Conservation (phyloP, 2,888 invertebrate species). For the Zygogramma bicolorata region DNA sequence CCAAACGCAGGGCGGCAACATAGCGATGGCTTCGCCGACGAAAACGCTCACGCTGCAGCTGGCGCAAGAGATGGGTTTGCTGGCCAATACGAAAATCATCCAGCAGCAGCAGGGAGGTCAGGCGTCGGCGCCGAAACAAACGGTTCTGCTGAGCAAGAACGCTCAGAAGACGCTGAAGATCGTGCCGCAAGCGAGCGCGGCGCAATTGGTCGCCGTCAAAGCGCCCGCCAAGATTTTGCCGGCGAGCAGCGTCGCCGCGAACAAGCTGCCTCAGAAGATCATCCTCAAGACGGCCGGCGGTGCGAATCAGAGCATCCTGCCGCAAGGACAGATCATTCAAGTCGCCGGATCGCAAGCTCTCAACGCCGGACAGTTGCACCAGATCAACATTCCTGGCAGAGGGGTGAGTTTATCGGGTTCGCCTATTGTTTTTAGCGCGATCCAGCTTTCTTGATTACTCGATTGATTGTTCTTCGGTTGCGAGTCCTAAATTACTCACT, state of each 20-base stretch:
- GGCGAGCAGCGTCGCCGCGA: conserved; percentile 70
- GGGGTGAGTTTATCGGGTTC: conserved; percentile 68
- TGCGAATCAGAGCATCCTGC: conserved; percentile 65
- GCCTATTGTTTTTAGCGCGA: too few relatives aligned
- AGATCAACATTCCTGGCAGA: conserved; percentile 79
- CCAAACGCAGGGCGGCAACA: conserved; percentile 47
- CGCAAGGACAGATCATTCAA: conserved; percentile 62
- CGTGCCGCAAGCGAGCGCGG: conserved; percentile 55
- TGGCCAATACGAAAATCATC: conserved; percentile 68
- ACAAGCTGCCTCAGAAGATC: conserved; percentile 69
- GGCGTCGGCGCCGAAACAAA: conserved; percentile 67
- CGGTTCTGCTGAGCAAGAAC: conserved; percentile 62
- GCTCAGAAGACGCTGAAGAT: conserved; percentile 63
- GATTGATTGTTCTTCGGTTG: too few relatives aligned
- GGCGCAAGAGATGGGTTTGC: conserved; percentile 74
- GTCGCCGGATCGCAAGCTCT: conserved; percentile 62
- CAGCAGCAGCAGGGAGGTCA: conserved; percentile 58
- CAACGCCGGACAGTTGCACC: conserved; percentile 73
- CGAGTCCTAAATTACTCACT: too few relatives aligned
- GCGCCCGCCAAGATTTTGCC: conserved; percentile 80
- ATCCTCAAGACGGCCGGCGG: conserved; percentile 66
- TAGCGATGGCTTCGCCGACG: conserved; percentile 64
- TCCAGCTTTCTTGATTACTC: too few relatives aligned
- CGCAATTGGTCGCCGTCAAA: conserved; percentile 67
- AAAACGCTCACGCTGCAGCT: conserved; percentile 76